phyloP scores from a whole-genome alignment of 37 sponge, comb jelly and placozoan species.

The Cliona cf. orientalis region DNA sequence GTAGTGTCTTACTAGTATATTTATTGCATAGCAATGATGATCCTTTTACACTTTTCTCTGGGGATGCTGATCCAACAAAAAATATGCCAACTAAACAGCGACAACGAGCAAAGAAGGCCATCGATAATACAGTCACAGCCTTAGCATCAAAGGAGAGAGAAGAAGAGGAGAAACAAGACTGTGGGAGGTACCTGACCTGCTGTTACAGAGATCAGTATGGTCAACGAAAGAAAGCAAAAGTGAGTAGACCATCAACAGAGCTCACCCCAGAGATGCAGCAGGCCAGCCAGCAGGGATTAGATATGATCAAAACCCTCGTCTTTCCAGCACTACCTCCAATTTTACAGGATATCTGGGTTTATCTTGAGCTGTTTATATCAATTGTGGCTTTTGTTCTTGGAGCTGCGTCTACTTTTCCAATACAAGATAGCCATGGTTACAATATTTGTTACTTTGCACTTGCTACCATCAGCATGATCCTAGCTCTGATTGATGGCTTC shows the following conservation, averaged over 20 bases:
- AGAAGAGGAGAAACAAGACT: too few species aligned
- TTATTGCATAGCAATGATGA: too few species aligned
- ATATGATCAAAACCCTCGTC: slow-evolving; percentile 27
- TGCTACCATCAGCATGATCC: slow-evolving; percentile 10
- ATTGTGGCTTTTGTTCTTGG: slow-evolving; percentile 31
- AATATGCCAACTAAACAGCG: too few species aligned
- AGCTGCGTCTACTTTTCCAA: neutral
- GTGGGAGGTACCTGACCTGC: neutral
- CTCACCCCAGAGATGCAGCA: slow-evolving; percentile 23
- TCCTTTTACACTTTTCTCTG: too few species aligned
- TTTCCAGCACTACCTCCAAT: slow-evolving; percentile 46
- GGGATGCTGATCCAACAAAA: too few species aligned
- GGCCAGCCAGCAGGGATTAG: slow-evolving; percentile 21
- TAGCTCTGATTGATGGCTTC: slow-evolving; percentile 56
- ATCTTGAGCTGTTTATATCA: slow-evolving; percentile 31
- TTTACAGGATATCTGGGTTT: slow-evolving; percentile 54
- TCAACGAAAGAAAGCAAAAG: neutral
- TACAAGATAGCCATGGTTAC: slow-evolving; percentile 7
- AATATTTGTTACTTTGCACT: slow-evolving; percentile 18
- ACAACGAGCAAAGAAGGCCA: too few species aligned
- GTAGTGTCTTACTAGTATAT: too few species aligned
- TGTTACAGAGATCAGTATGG: neutral
- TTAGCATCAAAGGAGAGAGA: neutral
- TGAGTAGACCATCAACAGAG: slow-evolving; percentile 3
- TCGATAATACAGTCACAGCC: neutral